These are phyloP conservation scores for Simalia tracyae DNA, from an alignment of 2,797 vertebrate species.

Conservation along the genomic window DNA sequence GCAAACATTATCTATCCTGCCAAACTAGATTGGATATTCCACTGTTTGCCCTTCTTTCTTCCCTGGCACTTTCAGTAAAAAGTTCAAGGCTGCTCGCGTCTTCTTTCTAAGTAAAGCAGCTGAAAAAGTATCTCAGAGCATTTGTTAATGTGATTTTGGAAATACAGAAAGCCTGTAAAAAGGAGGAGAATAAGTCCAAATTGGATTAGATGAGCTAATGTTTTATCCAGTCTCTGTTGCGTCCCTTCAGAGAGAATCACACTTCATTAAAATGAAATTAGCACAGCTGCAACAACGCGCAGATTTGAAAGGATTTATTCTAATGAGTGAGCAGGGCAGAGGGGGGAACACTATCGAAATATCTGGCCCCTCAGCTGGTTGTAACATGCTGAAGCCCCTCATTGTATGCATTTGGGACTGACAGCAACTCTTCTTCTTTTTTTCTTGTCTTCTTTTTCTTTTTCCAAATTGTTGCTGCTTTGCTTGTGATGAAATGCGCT, in stretches of 20 bases:
- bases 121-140: conserved; percentile 16
- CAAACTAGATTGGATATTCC: conserved; percentile 30
- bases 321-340: background rate
- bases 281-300: background rate
- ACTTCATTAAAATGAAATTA: conserved; percentile 22
- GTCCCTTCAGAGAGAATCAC: background rate
- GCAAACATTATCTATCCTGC: conserved; percentile 17
- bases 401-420: conserved; percentile 1
- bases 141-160: conserved; percentile 42
- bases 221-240: conserved; percentile 29
- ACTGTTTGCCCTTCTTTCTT: conserved; percentile 5
- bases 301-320: background rate
- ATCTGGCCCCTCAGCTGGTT: background rate
- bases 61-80: conserved; percentile 30
- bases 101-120: conserved; percentile 18
- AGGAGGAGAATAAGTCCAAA: conserved; percentile 28
- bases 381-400: background rate
- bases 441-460: too few species aligned
- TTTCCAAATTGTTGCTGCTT: background rate
- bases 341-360: background rate
- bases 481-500: conserved; percentile 34
- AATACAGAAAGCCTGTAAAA: conserved; percentile 35
- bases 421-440: conserved; percentile 8
- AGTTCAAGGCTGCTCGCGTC: conserved; percentile 44
- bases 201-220: background rate